Base-by-base conservation (phyloP, 2,888 invertebrate species). In the Litoditis marina region DNA sequence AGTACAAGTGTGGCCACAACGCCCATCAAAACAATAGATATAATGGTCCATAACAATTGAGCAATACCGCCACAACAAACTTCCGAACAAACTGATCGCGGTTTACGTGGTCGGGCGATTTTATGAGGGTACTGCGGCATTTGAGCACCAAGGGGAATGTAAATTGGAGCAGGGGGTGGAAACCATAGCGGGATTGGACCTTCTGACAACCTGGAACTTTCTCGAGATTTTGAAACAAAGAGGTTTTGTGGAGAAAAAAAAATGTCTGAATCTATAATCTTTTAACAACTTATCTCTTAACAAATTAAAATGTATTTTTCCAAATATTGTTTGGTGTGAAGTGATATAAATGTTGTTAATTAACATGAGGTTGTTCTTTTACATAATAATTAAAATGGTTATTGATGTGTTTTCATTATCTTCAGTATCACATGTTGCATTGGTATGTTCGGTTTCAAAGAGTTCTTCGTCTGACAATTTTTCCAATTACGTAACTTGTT, bases 61-160 rank as follows among this genome's bases (percentile, higher is more conserved):
- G 60, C 60, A 8, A 60, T 36, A 28, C 60, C 60, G 19, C 60
- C 60, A 39, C 60, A 60, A 19, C 60, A 60, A 19, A 60, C 36
- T 30, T 60, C 60, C 25, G 52, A 60, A 36, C 60, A 60, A 28
- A 51, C 42, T 39, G 60, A 60, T 5, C 19, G 30, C 25, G 19
- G 30, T 22, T 28, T 53, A 19, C 19, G 8, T 7, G 28, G 8
- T 13, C 8, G 19, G n/a, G 30, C 7, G n/a, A 60, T n/a, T 25
- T 60, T 60, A 30, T 52, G 52, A 6, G 60, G 51, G 28, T 42
- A 44, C 6, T 46, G 46, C n/a, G 49, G 25, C 11, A 60, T 49
- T n/a, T 46, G 44, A 39, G 60, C 52, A 30, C 60, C 60, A 19
- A 60, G 52, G 25, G 60, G 60, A 52, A 60, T 60, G 60, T 60